Evolutionary conservation across 2,888 invertebrate species (phyloP).

Genomic region (Cordilura impudica): DNA sequence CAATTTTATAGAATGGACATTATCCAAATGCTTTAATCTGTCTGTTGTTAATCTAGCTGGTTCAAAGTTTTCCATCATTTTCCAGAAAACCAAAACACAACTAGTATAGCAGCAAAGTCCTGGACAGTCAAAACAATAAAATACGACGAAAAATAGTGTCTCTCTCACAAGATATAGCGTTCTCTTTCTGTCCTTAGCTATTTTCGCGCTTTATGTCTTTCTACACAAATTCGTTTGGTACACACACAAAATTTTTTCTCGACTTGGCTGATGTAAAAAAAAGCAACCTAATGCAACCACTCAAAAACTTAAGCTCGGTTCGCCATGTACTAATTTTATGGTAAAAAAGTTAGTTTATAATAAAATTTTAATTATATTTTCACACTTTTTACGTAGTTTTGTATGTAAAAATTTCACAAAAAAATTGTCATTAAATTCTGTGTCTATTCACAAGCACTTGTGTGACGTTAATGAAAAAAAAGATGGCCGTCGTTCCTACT

Average conservation of each 20-base stretch:
- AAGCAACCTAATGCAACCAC: constrained; percentile 32
- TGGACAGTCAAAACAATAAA: constrained; percentile 13
- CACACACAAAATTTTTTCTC: constrained; percentile 74
- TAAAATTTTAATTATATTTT: constrained; percentile 11
- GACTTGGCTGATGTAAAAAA: constrained; percentile 66
- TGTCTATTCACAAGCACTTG: constrained; percentile 50
- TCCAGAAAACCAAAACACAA: constrained; percentile 50
- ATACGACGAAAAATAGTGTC: constrained; percentile 22
- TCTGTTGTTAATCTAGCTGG: constrained; percentile 67
- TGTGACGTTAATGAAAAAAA: constrained; percentile 54
- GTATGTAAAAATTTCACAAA: constrained; percentile 23
- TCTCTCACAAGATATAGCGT: constrained; percentile 20
- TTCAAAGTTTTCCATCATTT: constrained; percentile 73
- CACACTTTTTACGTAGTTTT: constrained; percentile 35
- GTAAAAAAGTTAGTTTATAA: not conserved
- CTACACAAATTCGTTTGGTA: constrained; percentile 72
- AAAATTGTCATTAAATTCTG: constrained; percentile 8
- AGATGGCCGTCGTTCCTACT: constrained; percentile 26
- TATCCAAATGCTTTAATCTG: constrained; percentile 66
- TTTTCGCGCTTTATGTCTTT: constrained; percentile 66
- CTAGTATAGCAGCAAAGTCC: not conserved
- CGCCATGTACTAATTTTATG: not conserved
- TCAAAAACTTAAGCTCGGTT: not conserved
- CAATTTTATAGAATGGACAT: constrained; percentile 62
- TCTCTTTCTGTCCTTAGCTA: constrained; percentile 28